Evolutionary conservation across 2,797 vertebrate species (phyloP).

Genomic region (Myotis findleyi): DNA sequence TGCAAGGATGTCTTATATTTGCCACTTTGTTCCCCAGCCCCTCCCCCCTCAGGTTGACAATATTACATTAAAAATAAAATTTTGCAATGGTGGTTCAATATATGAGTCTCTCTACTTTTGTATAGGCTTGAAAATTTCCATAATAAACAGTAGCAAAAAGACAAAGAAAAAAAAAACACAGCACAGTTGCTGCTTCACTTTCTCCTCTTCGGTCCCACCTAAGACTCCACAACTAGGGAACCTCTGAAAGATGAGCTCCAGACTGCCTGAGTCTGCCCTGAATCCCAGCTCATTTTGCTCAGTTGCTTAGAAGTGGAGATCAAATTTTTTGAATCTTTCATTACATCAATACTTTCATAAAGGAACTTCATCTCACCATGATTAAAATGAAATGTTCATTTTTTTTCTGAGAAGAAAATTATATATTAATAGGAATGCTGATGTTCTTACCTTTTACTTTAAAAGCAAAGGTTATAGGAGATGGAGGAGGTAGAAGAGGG

Average conservation of each 20-base stretch:
- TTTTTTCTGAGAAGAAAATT: constrained; percentile 50
- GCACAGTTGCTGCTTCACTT: background rate
- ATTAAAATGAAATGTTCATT: constrained; percentile 39
- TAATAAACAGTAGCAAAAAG: background rate
- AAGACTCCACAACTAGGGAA: background rate
- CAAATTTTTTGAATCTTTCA: background rate
- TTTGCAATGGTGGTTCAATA: constrained; percentile 4
- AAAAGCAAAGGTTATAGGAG: background rate
- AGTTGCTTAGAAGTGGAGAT: background rate
- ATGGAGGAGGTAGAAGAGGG: background rate
- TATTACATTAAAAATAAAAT: constrained; percentile 7
- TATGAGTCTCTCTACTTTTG: constrained; percentile 5
- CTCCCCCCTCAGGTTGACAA: background rate
- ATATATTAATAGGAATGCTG: constrained; percentile 37
- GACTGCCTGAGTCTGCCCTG: background rate
- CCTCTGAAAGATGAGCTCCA: background rate
- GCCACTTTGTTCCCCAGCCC: background rate
- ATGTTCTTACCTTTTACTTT: constrained; percentile 57
- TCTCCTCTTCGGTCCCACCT: background rate
- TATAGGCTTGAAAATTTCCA: background rate
- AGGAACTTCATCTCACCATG: background rate
- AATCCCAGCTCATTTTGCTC: background rate
- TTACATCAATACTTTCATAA: background rate
- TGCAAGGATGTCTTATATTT: background rate
- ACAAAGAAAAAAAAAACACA: background rate